Percentiles rank a stretch among this genome's conserved stretches.
These are phyloP conservation scores for Chascanopsetta lugubris DNA, from an alignment of 2,113 vertebrate species.

Conservation along the genomic window DNA sequence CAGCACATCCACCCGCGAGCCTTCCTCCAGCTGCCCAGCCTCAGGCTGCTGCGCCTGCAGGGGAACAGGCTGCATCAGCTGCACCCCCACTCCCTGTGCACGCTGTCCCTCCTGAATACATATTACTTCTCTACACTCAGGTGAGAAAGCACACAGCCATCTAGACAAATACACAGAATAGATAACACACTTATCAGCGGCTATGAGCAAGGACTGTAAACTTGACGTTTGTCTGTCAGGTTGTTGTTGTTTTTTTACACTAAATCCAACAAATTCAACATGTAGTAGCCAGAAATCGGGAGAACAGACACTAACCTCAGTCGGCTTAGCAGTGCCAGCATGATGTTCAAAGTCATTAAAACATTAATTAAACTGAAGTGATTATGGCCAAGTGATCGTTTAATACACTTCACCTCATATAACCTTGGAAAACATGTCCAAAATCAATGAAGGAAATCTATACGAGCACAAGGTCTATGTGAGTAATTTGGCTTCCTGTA, in stretches of 20 bases:
- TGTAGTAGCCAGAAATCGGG: too few relatives aligned
- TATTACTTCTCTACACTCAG: slow-evolving; percentile 89
- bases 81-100: slow-evolving; percentile 87
- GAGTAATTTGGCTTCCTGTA: too few relatives aligned
- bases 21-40: slow-evolving; percentile 86
- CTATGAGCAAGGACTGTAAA: not conserved
- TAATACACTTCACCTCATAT: not conserved
- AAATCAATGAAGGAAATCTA: too few relatives aligned
- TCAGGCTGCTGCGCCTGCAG: slow-evolving; percentile 90
- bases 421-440: too few relatives aligned
- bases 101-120: slow-evolving; percentile 85
- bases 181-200: not conserved
- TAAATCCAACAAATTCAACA: too few relatives aligned
- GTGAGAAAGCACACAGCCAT: too few relatives aligned
- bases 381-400: not conserved
- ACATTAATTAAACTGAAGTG: not conserved
- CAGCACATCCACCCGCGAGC: slow-evolving; percentile 90
- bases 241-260: too few relatives aligned
- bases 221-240: too few relatives aligned
- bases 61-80: slow-evolving; percentile 90
- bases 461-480: too few relatives aligned
- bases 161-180: not conserved
- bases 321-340: too few relatives aligned
- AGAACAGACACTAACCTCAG: too few relatives aligned
- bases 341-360: not conserved